Percentiles rank a stretch among this genome's conserved stretches.
These are phyloP conservation scores for Rhabdomys dilectus DNA, from an alignment of 2,113 vertebrate genomes.

Conservation along the genomic window DNA sequence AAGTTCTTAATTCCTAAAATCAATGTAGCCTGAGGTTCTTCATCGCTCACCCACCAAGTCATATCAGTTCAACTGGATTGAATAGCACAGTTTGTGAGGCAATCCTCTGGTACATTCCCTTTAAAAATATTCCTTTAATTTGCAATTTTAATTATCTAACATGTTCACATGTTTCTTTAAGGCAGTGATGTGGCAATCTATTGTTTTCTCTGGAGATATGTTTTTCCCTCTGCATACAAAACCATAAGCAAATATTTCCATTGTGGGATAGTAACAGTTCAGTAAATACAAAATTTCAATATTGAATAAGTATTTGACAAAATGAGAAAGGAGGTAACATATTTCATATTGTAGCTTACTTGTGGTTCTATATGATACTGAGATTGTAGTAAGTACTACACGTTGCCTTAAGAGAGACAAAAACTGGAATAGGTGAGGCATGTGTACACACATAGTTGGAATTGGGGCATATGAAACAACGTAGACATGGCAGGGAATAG, in stretches of 20 bases:
- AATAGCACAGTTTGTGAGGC: neutral
- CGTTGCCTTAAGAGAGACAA: neutral
- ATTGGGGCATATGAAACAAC: neutral
- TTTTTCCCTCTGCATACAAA: neutral
- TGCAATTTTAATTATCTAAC: neutral
- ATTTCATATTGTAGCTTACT: neutral
- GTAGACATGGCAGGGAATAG: neutral
- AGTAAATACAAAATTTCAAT: neutral
- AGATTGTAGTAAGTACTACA: neutral
- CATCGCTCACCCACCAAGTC: neutral
- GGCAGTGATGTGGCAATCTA: neutral
- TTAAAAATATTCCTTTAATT: neutral
- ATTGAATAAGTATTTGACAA: neutral
- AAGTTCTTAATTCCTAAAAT: neutral
- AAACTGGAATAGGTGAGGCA: neutral
- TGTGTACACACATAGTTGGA: neutral
- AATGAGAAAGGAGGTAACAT: neutral
- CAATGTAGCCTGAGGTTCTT: neutral
- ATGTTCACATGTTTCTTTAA: neutral
- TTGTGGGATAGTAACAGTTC: neutral
- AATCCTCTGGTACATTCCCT: neutral
- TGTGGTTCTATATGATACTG: neutral
- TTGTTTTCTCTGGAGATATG: neutral
- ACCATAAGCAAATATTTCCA: neutral
- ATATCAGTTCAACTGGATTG: neutral